phyloP scores from a whole-genome alignment of 2,113 vertebrate genomes.

The Scytalopus superciliaris region DNA sequence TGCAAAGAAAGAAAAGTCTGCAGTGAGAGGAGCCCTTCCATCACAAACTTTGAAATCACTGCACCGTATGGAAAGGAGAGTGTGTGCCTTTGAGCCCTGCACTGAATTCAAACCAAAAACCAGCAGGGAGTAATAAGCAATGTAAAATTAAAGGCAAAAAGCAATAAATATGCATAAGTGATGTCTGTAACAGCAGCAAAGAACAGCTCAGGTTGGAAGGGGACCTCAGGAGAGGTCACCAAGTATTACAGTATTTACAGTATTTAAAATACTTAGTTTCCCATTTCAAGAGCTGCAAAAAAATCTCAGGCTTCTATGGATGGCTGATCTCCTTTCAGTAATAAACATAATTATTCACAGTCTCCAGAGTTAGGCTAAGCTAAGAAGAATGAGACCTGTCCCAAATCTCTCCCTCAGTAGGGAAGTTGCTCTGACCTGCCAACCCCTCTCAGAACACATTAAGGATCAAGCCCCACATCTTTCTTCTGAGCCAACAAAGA shows the following conservation, averaged over 20 bases:
- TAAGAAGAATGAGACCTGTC: not conserved
- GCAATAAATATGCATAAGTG: not conserved
- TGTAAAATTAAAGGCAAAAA: not conserved
- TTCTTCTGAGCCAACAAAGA: not conserved
- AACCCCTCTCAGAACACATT: not conserved
- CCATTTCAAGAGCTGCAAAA: not conserved
- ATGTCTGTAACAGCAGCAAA: not conserved
- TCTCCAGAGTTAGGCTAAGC: not conserved
- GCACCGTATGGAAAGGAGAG: not conserved
- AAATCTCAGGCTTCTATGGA: not conserved
- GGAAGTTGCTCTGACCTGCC: not conserved
- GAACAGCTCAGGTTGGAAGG: not conserved
- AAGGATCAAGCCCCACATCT: not conserved
- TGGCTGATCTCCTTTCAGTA: not conserved
- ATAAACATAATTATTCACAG: slow-evolving; percentile 26
- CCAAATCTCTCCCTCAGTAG: not conserved
- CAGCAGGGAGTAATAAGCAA: not conserved
- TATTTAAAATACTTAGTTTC: not conserved
- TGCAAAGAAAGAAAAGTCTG: not conserved
- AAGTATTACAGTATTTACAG: not conserved
- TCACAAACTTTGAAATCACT: not conserved
- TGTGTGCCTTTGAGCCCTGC: not conserved
- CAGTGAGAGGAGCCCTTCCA: not conserved
- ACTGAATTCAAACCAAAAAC: not conserved
- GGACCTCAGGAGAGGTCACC: not conserved